Conservation (phyloP, 2,888 invertebrate species). For the Deilephila porcellus region DNA sequence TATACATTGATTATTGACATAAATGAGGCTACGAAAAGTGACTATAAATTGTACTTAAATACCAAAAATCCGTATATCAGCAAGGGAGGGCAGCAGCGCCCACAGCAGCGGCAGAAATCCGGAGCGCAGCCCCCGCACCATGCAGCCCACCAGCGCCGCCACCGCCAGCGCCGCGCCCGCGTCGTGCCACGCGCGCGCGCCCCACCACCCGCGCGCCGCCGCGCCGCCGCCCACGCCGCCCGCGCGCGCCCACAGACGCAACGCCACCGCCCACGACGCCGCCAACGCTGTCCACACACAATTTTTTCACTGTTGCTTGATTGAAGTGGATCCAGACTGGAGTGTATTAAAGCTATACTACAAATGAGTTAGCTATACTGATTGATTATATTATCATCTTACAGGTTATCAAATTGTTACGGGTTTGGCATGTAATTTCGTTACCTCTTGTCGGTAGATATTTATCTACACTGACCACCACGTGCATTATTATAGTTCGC, state of each 20-base stretch:
- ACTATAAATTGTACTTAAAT: constrained; percentile 43
- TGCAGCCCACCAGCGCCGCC: constrained; percentile 67
- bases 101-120: constrained; percentile 88
- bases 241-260: constrained; percentile 37
- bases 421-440: too few species aligned
- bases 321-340: too few species aligned
- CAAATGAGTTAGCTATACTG: too few species aligned
- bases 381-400: too few species aligned
- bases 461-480: too few species aligned
- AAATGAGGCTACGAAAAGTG: too few species aligned
- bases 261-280: constrained; percentile 31
- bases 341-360: too few species aligned
- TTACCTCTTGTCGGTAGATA: too few species aligned
- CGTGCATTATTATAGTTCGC: too few species aligned
- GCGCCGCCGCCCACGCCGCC: constrained; percentile 33
- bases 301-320: too few species aligned
- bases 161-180: constrained; percentile 42
- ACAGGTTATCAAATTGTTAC: too few species aligned
- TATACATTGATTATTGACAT: too few species aligned
- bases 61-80: constrained; percentile 71
- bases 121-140: constrained; percentile 85
- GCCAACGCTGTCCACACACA: constrained; percentile 3
- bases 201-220: constrained; percentile 43
- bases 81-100: constrained; percentile 85
- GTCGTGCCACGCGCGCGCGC: constrained; percentile 45